phyloP scores from a whole-genome alignment of 1,140 invertebrate species.

The Lepidostoma basale region DNA sequence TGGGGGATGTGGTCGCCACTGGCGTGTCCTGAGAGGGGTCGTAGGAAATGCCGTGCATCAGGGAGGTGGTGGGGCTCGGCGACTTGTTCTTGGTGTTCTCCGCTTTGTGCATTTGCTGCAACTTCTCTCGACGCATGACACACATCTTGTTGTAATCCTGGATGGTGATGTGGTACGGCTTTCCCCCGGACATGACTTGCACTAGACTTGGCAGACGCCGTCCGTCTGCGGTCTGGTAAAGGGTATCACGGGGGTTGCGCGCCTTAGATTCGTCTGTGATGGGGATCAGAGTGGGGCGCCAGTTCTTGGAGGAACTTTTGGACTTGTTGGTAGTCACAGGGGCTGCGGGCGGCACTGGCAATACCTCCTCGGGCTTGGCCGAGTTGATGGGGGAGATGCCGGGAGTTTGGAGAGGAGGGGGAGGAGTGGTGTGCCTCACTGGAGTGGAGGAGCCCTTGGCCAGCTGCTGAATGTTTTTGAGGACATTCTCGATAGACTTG shows the following conservation, averaged over 20 bases:
- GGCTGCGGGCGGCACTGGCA: slow-evolving; percentile 49
- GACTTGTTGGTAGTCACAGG: slow-evolving; percentile 60
- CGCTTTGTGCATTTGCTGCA: slow-evolving; percentile 63
- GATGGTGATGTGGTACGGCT: slow-evolving; percentile 70
- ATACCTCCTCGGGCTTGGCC: slow-evolving; percentile 29
- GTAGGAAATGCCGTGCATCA: slow-evolving; percentile 50
- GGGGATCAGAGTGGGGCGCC: slow-evolving; percentile 72
- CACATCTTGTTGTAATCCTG: slow-evolving; percentile 75
- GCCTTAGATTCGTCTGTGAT: slow-evolving; percentile 57
- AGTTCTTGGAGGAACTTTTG: slow-evolving; percentile 63
- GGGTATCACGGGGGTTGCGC: slow-evolving; percentile 56
- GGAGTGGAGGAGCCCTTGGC: slow-evolving; percentile 56
- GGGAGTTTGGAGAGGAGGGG: slow-evolving; percentile 25
- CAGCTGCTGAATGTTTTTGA: slow-evolving; percentile 59
- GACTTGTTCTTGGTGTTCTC: slow-evolving; percentile 49
- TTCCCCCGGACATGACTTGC: slow-evolving; percentile 68
- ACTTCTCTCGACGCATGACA: slow-evolving; percentile 66
- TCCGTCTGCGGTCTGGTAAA: slow-evolving; percentile 63
- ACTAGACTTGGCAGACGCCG: slow-evolving; percentile 62
- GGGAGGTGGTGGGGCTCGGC: slow-evolving; percentile 48
- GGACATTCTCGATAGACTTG: slow-evolving; percentile 58
- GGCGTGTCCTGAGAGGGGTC: slow-evolving; percentile 49
- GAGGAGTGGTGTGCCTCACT: slow-evolving; percentile 52
- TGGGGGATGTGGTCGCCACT: slow-evolving; percentile 38
- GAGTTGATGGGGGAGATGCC: slow-evolving; percentile 44